Base-by-base conservation (phyloP, 2,797 vertebrate species). In the Etheostoma perlongum region DNA sequence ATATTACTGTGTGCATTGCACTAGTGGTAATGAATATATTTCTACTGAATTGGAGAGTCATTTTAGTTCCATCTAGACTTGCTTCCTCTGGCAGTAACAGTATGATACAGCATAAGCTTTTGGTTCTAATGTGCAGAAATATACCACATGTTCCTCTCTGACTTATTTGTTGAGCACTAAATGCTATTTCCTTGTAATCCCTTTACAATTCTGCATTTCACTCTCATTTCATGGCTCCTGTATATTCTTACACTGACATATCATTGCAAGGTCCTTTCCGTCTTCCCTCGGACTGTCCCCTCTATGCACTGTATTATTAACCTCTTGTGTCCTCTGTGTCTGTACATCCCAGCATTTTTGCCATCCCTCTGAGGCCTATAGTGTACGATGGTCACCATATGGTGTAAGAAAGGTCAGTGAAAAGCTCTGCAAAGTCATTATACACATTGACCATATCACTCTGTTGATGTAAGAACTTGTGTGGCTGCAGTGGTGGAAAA, bases 331-430 rank as follows among this genome's bases (percentile, higher is more conserved):
- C 81, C 88, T 79, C 68, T 30, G 33, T 4, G 72, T 77, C 67
- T 42, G 48, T 76, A 42, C 23, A 75, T 72, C 12, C 59, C 76
- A 72, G 79, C 67, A 1, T 67, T 77, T 80, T 46, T 4, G 14
- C 30, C 44, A 3, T 64, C 79, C 75, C 86, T 83, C 65, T 10
- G 82, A 87, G 81, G 42, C 83, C 72, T 36, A 3, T 18, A 60
- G 51, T 60, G 59, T 52, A 47, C 73, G 46, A 80, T 90, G 91
- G 90, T 85, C 84, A 85, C 89, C 91, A 88, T 90, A 92, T 91
- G 91, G 86, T 13, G 60, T 25, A n/a, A 40, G 27, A 58, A 74
- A 89, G 74, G 57, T 82, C 55, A 48, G 21, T 18, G 51, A 58
- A 81, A 70, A 77, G 53, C 80, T 66, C 75, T 75, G 72, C 86